Percentiles rank a stretch among this genome's conserved stretches.
phyloP scores from a whole-genome alignment of 1,140 invertebrate species.

The Marisa cornuarietis region DNA sequence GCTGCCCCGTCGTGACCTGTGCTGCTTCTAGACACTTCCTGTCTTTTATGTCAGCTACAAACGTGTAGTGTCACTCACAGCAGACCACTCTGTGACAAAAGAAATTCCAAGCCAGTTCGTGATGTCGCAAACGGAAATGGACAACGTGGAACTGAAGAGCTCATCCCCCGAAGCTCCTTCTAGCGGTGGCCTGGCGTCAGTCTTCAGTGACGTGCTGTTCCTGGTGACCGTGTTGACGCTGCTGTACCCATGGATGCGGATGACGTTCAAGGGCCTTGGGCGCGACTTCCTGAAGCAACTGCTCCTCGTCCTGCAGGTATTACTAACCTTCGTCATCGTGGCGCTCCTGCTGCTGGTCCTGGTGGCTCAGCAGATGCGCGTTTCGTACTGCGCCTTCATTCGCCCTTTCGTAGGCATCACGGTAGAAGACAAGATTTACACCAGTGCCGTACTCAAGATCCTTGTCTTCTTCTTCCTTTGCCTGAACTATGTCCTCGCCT shows the following conservation, averaged over 20 bases:
- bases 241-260: conserved; percentile 2
- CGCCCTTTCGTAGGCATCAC: conserved; percentile 6
- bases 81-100: background rate
- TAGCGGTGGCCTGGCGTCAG: background rate
- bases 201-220: conserved; percentile 15
- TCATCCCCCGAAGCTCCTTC: background rate
- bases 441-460: background rate
- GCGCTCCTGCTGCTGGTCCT: conserved; percentile 5
- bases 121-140: background rate
- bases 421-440: background rate
- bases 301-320: background rate
- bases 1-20: no score
- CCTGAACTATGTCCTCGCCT: conserved; percentile 4
- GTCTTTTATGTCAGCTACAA: no score
- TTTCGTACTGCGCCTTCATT: conserved; percentile 12
- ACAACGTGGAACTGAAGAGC: background rate
- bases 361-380: conserved; percentile 9
- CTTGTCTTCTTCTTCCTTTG: conserved; percentile 1
- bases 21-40: no score
- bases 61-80: background rate
- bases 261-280: background rate
- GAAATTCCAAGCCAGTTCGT: background rate
- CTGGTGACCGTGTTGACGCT: background rate
- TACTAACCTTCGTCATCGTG: background rate
- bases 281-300: conserved; percentile 1